Evolutionary conservation across 1,140 invertebrate species (phyloP), one percentile per base, ranked within the genome.

Genomic region (Maniola jurtina): DNA sequence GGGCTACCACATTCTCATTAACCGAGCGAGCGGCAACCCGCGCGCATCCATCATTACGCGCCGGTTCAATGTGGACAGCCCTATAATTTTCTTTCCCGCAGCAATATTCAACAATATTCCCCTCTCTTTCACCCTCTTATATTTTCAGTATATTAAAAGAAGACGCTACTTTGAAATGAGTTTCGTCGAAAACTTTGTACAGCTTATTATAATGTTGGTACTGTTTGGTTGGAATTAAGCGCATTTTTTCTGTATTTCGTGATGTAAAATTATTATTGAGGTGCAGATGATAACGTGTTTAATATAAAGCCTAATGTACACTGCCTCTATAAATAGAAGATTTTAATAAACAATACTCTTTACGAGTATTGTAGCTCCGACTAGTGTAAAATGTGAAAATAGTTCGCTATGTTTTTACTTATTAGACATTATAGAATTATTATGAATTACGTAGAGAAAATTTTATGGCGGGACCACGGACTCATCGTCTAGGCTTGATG

Each of bases 1-100:
- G 83, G 85, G 85, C 84, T 82, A 81, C 84, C 80, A 79, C 81
- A 82, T 81, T 83, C 85, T 86, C 83, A 86, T 88, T 85, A 88
- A 76, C 66, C 71, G 73, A 68, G 74, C 70, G 62, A 75, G 70
- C 74, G 71, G 71, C 71, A 71, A 70, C 70, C 76, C 76, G 75
- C 66, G 66, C 66, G 66, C 66, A 85, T 88, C 85, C 81, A 83
- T 88, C 85, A 88, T 88, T 86, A 88, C 73, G 25, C 72, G 63
- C 72, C 76, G 74, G 70, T 66, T 69, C 71, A 72, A 74, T 75
- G 76, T 76, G 66, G 74, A 75, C 76, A 88, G 67, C 86, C 83
- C 86, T 88, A 80, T 88, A 86, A 88, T 88, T 85, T 88, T 69
- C 75, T 72, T 61, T 60, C 73, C 70, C 69, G 57, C 73, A 68